Conservation (phyloP, 2,797 vertebrate genomes). For the Onychomys torridus region DNA sequence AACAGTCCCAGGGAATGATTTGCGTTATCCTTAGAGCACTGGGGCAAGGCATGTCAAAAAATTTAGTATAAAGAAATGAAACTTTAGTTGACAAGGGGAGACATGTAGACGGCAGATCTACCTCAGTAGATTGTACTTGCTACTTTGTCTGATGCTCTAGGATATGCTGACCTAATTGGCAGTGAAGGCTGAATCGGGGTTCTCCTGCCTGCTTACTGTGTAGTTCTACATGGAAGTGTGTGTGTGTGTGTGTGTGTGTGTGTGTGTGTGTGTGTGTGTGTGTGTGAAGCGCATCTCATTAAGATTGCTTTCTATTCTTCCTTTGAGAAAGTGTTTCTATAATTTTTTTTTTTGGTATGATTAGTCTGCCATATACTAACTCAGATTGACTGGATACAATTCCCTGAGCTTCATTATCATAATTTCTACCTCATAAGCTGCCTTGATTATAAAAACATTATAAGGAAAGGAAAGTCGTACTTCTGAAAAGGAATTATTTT, state of each 20-base stretch:
- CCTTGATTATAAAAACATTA: conserved; percentile 39
- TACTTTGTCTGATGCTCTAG: neutral
- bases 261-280: too few species aligned
- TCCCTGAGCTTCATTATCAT: neutral
- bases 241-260: too few species aligned
- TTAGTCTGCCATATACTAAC: neutral
- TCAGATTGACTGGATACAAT: conserved; percentile 6
- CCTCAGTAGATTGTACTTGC: neutral
- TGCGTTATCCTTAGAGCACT: neutral
- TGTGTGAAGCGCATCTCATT: neutral
- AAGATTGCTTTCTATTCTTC: conserved; percentile 20
- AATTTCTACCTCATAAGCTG: conserved; percentile 15
- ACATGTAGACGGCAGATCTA: neutral
- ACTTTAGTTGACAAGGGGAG: neutral
- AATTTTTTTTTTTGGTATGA: conserved; percentile 38
- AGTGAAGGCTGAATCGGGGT: neutral
- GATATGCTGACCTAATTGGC: conserved; percentile 11
- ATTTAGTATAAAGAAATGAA: conserved; percentile 30
- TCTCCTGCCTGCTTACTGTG: conserved; percentile 20
- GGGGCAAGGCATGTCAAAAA: neutral
- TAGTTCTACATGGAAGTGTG: neutral
- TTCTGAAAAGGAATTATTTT: neutral
- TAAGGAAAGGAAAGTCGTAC: neutral
- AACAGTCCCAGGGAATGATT: neutral
- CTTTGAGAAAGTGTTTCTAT: neutral